Percentiles rank a stretch among this genome's conserved stretches.
Conservation (phyloP, 2,113 vertebrate species). For the Gobiocypris rarus region DNA sequence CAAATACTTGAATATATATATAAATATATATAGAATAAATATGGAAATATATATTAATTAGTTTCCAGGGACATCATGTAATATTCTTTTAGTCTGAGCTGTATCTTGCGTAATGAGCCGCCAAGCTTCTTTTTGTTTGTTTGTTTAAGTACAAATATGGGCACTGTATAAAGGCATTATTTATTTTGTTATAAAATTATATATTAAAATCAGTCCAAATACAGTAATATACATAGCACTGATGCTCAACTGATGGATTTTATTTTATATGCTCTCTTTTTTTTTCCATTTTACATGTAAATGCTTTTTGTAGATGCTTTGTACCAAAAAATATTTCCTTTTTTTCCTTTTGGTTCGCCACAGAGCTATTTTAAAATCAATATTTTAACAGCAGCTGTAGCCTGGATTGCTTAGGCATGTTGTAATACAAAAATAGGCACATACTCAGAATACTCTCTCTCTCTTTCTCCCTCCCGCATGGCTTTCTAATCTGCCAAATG, state of each 20-base stretch:
- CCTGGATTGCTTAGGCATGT: constrained; percentile 73
- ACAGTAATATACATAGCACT: constrained; percentile 78
- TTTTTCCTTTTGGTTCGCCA: constrained; percentile 66
- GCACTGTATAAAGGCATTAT: constrained; percentile 92
- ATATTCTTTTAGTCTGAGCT: constrained; percentile 88
- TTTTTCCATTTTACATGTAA: constrained; percentile 83
- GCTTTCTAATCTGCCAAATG: constrained; percentile 71
- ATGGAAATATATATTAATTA: constrained; percentile 67
- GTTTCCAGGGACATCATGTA: constrained; percentile 85
- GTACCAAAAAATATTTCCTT: constrained; percentile 84
- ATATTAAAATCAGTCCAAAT: constrained; percentile 87
- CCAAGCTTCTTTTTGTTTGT: constrained; percentile 85
- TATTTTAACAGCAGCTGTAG: constrained; percentile 78
- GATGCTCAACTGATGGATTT: constrained; percentile 83
- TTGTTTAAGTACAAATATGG: constrained; percentile 86
- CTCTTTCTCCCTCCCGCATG: constrained; percentile 62
- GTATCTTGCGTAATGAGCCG: constrained; percentile 97
- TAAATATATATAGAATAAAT: constrained; percentile 69
- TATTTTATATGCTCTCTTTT: constrained; percentile 83
- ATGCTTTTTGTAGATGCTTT: constrained; percentile 91
- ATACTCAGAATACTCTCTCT: constrained; percentile 68
- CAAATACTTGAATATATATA: constrained; percentile 81
- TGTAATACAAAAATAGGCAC: constrained; percentile 78
- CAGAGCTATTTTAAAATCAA: constrained; percentile 75
- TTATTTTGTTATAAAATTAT: constrained; percentile 92